phyloP scores from a whole-genome alignment of 2,888 invertebrate species.

The Hydroisotoma schaefferi region DNA sequence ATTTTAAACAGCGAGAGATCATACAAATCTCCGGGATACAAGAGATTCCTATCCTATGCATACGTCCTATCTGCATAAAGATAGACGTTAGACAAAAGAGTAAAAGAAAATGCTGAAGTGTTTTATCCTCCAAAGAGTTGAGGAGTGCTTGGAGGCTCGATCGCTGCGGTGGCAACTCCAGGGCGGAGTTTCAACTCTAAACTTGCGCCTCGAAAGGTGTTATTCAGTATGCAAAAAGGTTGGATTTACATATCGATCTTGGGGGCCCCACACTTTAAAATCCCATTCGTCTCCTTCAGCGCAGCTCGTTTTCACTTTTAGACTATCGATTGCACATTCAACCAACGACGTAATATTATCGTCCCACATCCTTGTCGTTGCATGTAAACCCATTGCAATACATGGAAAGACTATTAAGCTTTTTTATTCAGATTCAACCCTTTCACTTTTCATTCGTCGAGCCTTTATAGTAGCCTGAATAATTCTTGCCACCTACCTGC shows the following conservation, averaged over 20 bases:
- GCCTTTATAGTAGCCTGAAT: too few species aligned
- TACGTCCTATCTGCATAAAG: neutral
- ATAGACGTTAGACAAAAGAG: too few species aligned
- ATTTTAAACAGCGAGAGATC: too few species aligned
- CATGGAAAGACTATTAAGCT: neutral
- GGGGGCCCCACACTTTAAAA: constrained; percentile 35
- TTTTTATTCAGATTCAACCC: too few species aligned
- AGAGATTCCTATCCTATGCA: too few species aligned
- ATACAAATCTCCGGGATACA: too few species aligned
- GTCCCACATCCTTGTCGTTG: neutral
- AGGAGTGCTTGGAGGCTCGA: too few species aligned
- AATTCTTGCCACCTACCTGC: too few species aligned
- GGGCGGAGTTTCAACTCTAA: constrained; percentile 44
- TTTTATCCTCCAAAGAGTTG: too few species aligned
- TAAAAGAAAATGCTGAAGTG: constrained; percentile 12
- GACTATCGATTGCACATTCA: constrained; percentile 4
- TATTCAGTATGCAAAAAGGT: constrained; percentile 48
- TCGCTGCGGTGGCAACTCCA: too few species aligned
- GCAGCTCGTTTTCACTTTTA: neutral
- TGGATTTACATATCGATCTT: constrained; percentile 49
- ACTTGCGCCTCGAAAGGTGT: constrained; percentile 46
- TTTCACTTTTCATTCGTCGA: too few species aligned
- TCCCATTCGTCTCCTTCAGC: constrained; percentile 16
- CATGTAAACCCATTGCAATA: neutral
- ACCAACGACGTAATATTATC: too few species aligned